phyloP scores from a whole-genome alignment of 2,888 invertebrate genomes.

The Dynastes maya region DNA sequence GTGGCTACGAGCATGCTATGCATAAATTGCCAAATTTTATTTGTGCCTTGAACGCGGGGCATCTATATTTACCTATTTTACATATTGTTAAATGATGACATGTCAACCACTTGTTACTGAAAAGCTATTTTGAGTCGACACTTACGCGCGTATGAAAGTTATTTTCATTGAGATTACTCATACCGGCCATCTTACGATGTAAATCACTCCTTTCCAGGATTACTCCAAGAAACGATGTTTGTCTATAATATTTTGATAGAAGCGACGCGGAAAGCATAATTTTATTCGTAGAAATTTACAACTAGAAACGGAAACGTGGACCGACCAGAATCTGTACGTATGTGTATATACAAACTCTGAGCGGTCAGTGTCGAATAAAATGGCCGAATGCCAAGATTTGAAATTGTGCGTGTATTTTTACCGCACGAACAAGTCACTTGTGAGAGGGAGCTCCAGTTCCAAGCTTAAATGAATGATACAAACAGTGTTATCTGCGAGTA shows the following conservation, averaged over 20 bases:
- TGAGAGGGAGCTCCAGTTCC: conserved; percentile 45
- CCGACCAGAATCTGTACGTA: not conserved
- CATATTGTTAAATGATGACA: conserved; percentile 24
- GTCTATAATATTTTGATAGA: conserved; percentile 8
- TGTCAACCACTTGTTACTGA: conserved; percentile 30
- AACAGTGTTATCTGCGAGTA: conserved; percentile 18
- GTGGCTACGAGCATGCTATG: not conserved
- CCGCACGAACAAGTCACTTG: conserved; percentile 63
- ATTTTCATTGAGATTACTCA: conserved; percentile 27
- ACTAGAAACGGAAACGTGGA: conserved; percentile 8
- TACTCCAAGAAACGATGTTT: not conserved
- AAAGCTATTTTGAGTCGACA: conserved; percentile 16
- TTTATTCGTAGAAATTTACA: conserved; percentile 12
- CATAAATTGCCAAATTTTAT: not conserved
- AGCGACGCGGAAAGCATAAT: conserved; percentile 5
- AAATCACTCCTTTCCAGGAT: not conserved
- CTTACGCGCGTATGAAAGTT: conserved; percentile 1
- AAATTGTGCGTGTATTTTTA: conserved; percentile 71
- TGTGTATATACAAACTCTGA: conserved; percentile 13
- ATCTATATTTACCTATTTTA: conserved; percentile 1
- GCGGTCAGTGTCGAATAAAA: conserved; percentile 51
- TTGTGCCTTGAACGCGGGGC: conserved; percentile 4
- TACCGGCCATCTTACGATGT: not conserved
- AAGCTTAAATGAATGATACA: conserved; percentile 18
- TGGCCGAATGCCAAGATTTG: conserved; percentile 54